phyloP scores from a whole-genome alignment of 2,888 invertebrate genomes.

The Caenorhabditis sulstoni region DNA sequence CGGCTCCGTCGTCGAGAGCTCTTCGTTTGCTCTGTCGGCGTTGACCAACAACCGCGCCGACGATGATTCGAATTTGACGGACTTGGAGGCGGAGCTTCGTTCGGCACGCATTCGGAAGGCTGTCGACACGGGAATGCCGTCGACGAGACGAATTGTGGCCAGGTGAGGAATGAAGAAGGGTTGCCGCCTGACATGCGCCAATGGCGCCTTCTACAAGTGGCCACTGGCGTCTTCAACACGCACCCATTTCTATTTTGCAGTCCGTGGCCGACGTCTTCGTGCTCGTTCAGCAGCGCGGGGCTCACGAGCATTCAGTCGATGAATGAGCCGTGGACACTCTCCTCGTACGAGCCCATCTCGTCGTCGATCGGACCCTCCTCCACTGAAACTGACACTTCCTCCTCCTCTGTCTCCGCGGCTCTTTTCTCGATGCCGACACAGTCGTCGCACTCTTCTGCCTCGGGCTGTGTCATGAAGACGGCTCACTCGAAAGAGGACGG shows the following conservation, averaged over 20 bases:
- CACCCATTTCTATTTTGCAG: slow-evolving; percentile 17
- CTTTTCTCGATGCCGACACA: not conserved
- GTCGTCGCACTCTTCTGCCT: no score
- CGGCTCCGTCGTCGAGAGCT: no score
- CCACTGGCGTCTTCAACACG: no score
- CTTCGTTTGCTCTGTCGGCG: slow-evolving; percentile 17
- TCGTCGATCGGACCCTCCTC: slow-evolving; percentile 13
- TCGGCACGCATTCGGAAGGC: slow-evolving; percentile 14
- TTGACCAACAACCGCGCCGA: no score
- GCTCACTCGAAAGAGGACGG: no score
- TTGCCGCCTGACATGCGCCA: no score
- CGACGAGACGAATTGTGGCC: not conserved
- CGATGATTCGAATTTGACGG: slow-evolving; percentile 33
- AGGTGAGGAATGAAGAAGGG: slow-evolving; percentile 4
- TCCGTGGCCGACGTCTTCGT: slow-evolving; percentile 18
- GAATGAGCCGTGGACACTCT: slow-evolving; percentile 21
- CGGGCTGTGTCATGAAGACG: no score
- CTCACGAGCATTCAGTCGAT: not conserved
- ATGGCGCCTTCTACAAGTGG: not conserved
- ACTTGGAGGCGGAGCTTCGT: slow-evolving; percentile 26
- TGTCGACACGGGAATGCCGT: slow-evolving; percentile 2
- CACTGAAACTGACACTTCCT: not conserved
- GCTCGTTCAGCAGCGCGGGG: not conserved
- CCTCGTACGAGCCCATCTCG: slow-evolving; percentile 13
- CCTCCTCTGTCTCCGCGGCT: not conserved